Conservation (phyloP, 1,140 invertebrate genomes). For the Plodia interpunctella region DNA sequence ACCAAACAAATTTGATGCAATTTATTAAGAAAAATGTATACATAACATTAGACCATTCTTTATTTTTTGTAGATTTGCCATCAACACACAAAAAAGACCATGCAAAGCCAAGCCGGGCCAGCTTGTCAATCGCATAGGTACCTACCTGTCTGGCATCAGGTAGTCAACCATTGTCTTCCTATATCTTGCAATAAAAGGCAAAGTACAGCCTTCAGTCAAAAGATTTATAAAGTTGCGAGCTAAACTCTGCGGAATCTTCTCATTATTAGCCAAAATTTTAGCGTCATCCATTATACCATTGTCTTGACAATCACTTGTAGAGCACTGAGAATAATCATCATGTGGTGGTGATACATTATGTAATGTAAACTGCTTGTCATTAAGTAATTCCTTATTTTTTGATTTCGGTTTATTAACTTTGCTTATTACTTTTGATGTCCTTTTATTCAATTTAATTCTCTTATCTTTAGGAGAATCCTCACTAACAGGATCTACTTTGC, state of each 20-base stretch:
- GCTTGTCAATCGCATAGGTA: not conserved
- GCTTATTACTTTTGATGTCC: not conserved
- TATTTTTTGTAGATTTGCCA: no score
- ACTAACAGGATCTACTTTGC: no score
- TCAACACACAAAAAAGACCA: no score
- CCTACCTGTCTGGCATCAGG: constrained; percentile 66
- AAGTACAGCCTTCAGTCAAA: constrained; percentile 64
- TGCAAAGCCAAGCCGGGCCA: no score
- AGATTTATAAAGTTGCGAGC: constrained; percentile 62
- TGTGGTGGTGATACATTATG: constrained; percentile 19
- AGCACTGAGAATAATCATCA: constrained; percentile 13
- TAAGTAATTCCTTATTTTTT: constrained; percentile 18
- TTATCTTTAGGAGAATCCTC: no score
- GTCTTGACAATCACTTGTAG: constrained; percentile 15
- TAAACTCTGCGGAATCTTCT: constrained; percentile 44
- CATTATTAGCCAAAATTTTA: constrained; percentile 53
- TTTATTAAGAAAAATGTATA: no score
- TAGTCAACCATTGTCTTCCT: constrained; percentile 63
- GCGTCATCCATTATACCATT: constrained; percentile 43
- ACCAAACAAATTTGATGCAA: no score
- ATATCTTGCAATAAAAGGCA: constrained; percentile 75
- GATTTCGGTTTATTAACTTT: not conserved
- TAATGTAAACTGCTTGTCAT: constrained; percentile 7
- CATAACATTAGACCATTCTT: no score
- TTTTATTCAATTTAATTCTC: no score